These are phyloP conservation scores for Premnoplex brunnescens DNA, from an alignment of 2,797 vertebrate species.

Conservation along the genomic window DNA sequence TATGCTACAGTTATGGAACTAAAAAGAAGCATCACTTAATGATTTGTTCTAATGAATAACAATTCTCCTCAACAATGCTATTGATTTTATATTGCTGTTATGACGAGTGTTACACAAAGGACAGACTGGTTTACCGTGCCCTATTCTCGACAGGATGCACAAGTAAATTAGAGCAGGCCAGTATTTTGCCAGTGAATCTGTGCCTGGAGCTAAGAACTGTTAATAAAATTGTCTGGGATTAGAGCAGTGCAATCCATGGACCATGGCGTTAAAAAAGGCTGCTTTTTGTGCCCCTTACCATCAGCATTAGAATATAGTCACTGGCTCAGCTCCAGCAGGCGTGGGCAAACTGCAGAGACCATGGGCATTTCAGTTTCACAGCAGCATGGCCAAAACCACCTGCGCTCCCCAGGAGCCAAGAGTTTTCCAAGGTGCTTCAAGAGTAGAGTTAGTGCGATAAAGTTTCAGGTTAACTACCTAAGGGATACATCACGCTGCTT, in stretches of 20 bases:
- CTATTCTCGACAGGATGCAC: background rate
- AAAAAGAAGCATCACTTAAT: background rate
- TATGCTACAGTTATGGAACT: background rate
- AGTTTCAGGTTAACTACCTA: background rate
- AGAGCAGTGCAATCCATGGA: background rate
- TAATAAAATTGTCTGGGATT: background rate
- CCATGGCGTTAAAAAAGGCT: background rate
- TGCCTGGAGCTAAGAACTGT: background rate
- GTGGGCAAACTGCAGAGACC: background rate
- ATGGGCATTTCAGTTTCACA: background rate
- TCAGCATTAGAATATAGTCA: background rate
- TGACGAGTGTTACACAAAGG: background rate
- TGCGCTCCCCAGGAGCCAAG: background rate
- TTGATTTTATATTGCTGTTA: background rate
- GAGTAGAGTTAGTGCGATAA: background rate
- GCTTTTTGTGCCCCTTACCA: background rate
- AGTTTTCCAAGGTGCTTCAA: background rate
- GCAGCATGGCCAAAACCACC: background rate
- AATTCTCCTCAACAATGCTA: background rate
- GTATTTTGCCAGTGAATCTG: background rate
- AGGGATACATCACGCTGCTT: background rate
- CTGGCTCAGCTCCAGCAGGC: rapidly evolving
- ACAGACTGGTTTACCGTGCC: background rate
- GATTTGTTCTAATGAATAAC: background rate
- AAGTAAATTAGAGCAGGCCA: background rate